Percentiles rank a stretch among this genome's conserved stretches.
Conservation (phyloP, 2,113 vertebrate genomes). For the Porphyrio hochstetteri region DNA sequence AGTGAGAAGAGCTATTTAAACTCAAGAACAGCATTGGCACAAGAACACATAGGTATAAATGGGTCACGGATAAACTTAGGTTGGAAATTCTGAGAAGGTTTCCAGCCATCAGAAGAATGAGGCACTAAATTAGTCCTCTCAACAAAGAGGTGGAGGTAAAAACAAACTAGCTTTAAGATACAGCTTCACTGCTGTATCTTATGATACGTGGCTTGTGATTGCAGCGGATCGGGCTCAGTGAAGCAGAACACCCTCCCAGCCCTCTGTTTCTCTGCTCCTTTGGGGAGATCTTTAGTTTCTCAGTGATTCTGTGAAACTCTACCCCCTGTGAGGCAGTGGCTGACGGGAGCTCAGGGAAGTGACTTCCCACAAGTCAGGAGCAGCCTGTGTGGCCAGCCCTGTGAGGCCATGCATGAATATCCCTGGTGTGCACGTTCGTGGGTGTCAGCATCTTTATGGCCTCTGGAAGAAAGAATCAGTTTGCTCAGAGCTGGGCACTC, state of each 20-base stretch:
- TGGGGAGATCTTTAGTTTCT: background rate
- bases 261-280: background rate
- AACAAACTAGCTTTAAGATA: background rate
- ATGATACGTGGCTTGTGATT: background rate
- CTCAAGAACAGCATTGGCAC: background rate
- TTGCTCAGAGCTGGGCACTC: background rate
- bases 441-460: conserved; percentile 29
- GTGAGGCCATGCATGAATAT: background rate
- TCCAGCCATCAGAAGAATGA: background rate
- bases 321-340: background rate
- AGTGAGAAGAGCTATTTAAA: background rate
- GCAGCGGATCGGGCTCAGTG: background rate
- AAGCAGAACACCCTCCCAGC: background rate
- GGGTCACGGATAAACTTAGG: background rate
- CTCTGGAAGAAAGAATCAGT: background rate
- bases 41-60: background rate
- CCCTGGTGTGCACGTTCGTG: background rate
- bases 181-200: background rate
- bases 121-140: background rate
- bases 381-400: background rate
- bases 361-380: background rate
- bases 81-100: conserved; percentile 11
- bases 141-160: background rate
- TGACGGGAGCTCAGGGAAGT: background rate
- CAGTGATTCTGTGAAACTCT: background rate